Evolutionary conservation across 2,797 vertebrate species (phyloP), one percentile per base, ranked within the genome.

Genomic region (Paratrypauchen microcephalus): DNA sequence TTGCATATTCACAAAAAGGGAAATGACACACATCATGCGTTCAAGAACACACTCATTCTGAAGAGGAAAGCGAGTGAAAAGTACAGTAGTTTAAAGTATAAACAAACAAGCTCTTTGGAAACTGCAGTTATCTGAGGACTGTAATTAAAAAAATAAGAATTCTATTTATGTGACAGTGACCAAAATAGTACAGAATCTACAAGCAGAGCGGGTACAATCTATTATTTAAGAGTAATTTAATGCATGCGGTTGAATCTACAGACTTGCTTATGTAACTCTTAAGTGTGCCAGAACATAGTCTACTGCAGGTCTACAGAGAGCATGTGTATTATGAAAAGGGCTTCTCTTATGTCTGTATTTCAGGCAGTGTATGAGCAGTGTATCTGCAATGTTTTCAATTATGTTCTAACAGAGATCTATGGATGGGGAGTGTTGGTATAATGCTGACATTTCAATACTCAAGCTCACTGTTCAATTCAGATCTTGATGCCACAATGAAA

Each of bases 1-100:
- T n/a, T n/a, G n/a, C n/a, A 75, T 75, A 75, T 58, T 64, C 52
- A 32, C 57, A 72, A 58, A 73, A 69, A 83, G 68, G 48, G 65
- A 77, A 81, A 73, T 19, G 28, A 32, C 32, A 2, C 11, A 41
- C 39, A 41, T 41, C 56, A 41, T 15, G 7, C 61, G 70, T 72
- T 64, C 59, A 30, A 76, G 65, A 75, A 75, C 50, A 36, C 21
- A 70, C 41, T 69, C 23, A 54, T 68, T 41, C 48, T 61, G 41
- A 74, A 75, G 12, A 50, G 59, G 71, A 36, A 2, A 30, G 32
- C 61, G 11, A 23, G 12, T 13, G 30, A 66, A 24, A 62, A 5
- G 32, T n/a, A n/a, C n/a, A n/a, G n/a, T 2, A 3, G 63, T 67
- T 69, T 1, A 68, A 50, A 54, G 26, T 57, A 75, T 71, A 56